Percentiles rank a stretch among this genome's conserved stretches.
Evolutionary conservation across 2,888 invertebrate species (phyloP).

Genomic region (Patella depressa): DNA sequence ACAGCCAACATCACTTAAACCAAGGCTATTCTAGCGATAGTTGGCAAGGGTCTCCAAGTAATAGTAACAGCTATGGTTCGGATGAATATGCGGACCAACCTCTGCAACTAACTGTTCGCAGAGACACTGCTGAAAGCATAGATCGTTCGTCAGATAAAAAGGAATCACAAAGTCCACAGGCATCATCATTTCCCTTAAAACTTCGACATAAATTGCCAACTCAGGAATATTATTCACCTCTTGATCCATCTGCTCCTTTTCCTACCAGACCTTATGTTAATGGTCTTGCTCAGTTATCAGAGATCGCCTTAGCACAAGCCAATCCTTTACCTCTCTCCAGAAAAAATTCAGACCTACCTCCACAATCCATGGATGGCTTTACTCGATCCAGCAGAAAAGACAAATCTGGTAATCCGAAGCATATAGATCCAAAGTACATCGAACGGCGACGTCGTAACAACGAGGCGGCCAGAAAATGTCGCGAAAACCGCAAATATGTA

Average conservation of each 20-base stretch:
- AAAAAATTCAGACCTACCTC: constrained; percentile 15
- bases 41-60: constrained; percentile 28
- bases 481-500: constrained; percentile 71
- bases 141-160: constrained; percentile 18
- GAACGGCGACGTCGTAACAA: constrained; percentile 73
- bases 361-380: background rate
- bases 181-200: constrained; percentile 58
- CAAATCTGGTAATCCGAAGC: constrained; percentile 35
- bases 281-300: constrained; percentile 62
- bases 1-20: background rate
- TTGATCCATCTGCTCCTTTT: constrained; percentile 23
- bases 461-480: constrained; percentile 72
- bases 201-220: constrained; percentile 55
- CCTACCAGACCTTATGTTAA: constrained; percentile 45
- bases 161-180: constrained; percentile 37
- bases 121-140: constrained; percentile 24
- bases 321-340: constrained; percentile 50
- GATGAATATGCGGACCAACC: constrained; percentile 38
- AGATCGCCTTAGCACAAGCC: constrained; percentile 58
- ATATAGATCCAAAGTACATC: constrained; percentile 65
- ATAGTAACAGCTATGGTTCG: constrained; percentile 34
- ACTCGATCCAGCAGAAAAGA: constrained; percentile 17
- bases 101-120: constrained; percentile 42
- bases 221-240: constrained; percentile 30
- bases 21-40: constrained; percentile 20